Base-by-base conservation (phyloP, 2,888 invertebrate species). In the Meandrusa payeni region DNA sequence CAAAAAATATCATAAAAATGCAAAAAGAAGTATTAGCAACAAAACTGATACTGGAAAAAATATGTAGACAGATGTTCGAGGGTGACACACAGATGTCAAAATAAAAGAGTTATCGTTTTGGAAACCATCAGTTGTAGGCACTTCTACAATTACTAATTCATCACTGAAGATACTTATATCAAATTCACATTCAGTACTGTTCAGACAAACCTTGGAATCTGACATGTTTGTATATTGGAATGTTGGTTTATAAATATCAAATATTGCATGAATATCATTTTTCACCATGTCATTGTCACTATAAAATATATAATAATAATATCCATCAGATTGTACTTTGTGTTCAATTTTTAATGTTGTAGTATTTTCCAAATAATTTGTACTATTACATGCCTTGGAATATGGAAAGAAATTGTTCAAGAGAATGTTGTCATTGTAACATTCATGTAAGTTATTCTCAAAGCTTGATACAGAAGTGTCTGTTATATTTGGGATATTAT, bases 301-400 rank as follows among this genome's bases (percentile, higher is more conserved):
- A 65, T 95, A 95, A 76, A 96, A 95, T 55, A 96, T 95, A 60
- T 95, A 96, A 76, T 96, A 96, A 70, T 95, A 96, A 76, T 95
- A 95, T 3, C 95, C 95, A 66, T 95, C 93, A 36, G 90, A 87
- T 22, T 89, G 82, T 12, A 95, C 93, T 52, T 94, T 91, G 59
- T 95, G 94, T 43, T 89, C 90, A 0, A 94, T 92, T 69, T 82
- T 86, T 4, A 82, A 67, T 51, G 93, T 93, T 13, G 91, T 90
- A 3, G 91, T 91, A 43, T 88, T 89, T 58, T 94, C 91, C 52
- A 94, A 86, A 58, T 92, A 93, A 55, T 90, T 90, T 0, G 93
- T 90, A 71, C 91, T 91, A 20, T 89, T 90, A 63, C 95, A 95
- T 22, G 90, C 81, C 24, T 89, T 79, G 15, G 93, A 93, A 5